Percentiles rank a stretch among this genome's conserved stretches.
These are phyloP conservation scores for Zaprionus tsacasi DNA, from an alignment of 1,140 invertebrate species.

Conservation along the genomic window DNA sequence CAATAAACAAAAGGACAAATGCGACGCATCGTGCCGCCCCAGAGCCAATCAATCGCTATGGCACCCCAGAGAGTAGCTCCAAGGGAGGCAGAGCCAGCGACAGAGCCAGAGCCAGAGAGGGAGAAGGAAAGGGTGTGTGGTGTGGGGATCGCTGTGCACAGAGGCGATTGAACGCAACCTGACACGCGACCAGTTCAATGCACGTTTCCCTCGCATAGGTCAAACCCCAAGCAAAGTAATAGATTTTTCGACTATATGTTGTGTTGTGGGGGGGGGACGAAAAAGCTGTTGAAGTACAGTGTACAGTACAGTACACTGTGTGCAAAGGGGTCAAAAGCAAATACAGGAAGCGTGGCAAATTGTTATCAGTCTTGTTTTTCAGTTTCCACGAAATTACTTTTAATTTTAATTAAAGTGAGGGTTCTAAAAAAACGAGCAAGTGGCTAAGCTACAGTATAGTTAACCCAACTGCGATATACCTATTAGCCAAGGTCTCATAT, in stretches of 20 bases:
- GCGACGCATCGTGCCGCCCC: constrained; percentile 72
- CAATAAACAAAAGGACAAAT: constrained; percentile 81
- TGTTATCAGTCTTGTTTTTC: not conserved
- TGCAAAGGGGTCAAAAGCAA: not conserved
- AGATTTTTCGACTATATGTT: constrained; percentile 48
- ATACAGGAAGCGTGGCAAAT: not conserved
- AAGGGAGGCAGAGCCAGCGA: not conserved
- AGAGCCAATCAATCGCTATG: constrained; percentile 83
- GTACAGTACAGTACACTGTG: not conserved
- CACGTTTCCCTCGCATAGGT: constrained; percentile 66
- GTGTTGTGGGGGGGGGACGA: not conserved
- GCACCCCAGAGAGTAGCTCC: constrained; percentile 61
- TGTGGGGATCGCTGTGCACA: constrained; percentile 1
- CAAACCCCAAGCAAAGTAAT: constrained; percentile 69
- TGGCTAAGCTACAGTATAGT: too few relatives aligned
- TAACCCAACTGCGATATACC: too few relatives aligned
- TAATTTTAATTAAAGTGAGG: not conserved
- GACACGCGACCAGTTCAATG: constrained; percentile 81
- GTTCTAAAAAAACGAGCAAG: not conserved
- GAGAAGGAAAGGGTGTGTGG: not conserved
- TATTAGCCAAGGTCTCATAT: too few relatives aligned
- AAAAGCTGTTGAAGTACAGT: not conserved
- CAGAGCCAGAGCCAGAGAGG: not conserved
- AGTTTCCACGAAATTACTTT: not conserved
- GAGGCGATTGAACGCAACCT: constrained; percentile 75